Percentiles rank a stretch among this genome's conserved stretches.
phyloP scores from a whole-genome alignment of 2,888 invertebrate species.

The Calliopum simillimum region DNA sequence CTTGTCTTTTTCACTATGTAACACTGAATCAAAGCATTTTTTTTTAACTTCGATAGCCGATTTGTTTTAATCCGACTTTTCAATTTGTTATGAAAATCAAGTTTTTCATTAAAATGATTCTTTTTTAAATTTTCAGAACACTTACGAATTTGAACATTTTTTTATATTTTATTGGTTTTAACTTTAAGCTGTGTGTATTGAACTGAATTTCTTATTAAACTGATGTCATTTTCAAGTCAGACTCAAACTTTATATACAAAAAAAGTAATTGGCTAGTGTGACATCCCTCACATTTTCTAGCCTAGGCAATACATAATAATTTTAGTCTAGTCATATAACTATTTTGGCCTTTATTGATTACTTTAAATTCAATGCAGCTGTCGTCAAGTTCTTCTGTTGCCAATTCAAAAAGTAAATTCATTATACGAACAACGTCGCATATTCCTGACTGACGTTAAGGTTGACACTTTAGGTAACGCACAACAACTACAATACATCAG shows the following conservation, averaged over 20 bases:
- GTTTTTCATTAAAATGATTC: too few relatives aligned
- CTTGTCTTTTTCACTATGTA: background rate
- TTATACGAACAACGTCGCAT: conserved; percentile 16
- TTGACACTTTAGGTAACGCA: conserved; percentile 16
- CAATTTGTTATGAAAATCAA: too few relatives aligned
- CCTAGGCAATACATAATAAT: conserved; percentile 11
- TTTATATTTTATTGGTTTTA: conserved; percentile 35
- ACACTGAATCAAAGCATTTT: background rate
- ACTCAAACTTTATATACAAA: conserved; percentile 53
- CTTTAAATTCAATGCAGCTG: conserved; percentile 33
- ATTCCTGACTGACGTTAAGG: conserved; percentile 52
- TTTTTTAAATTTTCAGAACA: conserved; percentile 32
- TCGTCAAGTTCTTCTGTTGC: conserved; percentile 42
- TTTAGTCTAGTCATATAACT: conserved; percentile 32
- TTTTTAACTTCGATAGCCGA: too few relatives aligned
- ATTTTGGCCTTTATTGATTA: conserved; percentile 18
- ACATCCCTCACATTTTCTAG: background rate
- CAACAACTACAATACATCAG: background rate
- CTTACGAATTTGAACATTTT: conserved; percentile 67
- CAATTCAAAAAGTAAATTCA: conserved; percentile 36
- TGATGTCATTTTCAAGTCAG: conserved; percentile 50
- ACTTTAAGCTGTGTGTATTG: conserved; percentile 36
- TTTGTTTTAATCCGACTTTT: too few relatives aligned
- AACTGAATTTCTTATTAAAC: conserved; percentile 54
- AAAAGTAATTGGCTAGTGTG: conserved; percentile 2